Conservation (phyloP, 2,113 vertebrate genomes). For the Arizona elegans region DNA sequence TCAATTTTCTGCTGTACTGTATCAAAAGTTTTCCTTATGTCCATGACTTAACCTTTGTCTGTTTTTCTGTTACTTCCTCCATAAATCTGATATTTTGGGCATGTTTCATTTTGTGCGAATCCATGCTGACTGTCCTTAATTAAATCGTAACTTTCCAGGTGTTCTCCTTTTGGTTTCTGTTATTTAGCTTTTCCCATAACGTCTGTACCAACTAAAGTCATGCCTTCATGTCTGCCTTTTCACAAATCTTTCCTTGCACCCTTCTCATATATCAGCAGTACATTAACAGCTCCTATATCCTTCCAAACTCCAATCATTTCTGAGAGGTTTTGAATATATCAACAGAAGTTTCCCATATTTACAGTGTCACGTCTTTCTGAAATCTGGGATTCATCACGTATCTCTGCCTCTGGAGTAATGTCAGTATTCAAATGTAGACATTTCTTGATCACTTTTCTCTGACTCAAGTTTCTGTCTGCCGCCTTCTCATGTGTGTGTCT, state of each 20-base stretch:
- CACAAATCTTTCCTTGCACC: slow-evolving; percentile 39
- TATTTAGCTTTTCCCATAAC: slow-evolving; percentile 48
- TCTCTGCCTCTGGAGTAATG: slow-evolving; percentile 32
- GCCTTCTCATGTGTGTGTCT: slow-evolving; percentile 25
- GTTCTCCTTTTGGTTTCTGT: slow-evolving; percentile 47
- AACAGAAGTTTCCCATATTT: slow-evolving; percentile 39
- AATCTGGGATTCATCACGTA: slow-evolving; percentile 44
- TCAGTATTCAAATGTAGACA: slow-evolving; percentile 47
- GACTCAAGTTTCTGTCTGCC: slow-evolving; percentile 47
- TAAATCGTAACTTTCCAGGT: slow-evolving; percentile 63
- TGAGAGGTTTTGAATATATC: slow-evolving; percentile 17
- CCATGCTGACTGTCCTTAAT: slow-evolving; percentile 60
- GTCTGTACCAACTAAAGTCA: slow-evolving; percentile 36
- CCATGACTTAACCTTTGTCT: slow-evolving; percentile 52
- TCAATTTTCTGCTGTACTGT: slow-evolving; percentile 37
- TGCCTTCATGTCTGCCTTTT: slow-evolving; percentile 44
- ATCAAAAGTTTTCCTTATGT: slow-evolving; percentile 63
- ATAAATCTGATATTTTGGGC: slow-evolving; percentile 69
- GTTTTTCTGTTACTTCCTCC: slow-evolving; percentile 63
- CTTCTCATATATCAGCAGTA: slow-evolving; percentile 45
- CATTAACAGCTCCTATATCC: slow-evolving; percentile 33
- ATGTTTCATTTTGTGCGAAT: slow-evolving; percentile 56
- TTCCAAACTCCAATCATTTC: slow-evolving; percentile 22
- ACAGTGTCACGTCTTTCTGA: slow-evolving; percentile 44
- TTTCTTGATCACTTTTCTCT: slow-evolving; percentile 42